Evolutionary conservation across 2,113 vertebrate species (phyloP).

Genomic region (Otocyon megalotis): DNA sequence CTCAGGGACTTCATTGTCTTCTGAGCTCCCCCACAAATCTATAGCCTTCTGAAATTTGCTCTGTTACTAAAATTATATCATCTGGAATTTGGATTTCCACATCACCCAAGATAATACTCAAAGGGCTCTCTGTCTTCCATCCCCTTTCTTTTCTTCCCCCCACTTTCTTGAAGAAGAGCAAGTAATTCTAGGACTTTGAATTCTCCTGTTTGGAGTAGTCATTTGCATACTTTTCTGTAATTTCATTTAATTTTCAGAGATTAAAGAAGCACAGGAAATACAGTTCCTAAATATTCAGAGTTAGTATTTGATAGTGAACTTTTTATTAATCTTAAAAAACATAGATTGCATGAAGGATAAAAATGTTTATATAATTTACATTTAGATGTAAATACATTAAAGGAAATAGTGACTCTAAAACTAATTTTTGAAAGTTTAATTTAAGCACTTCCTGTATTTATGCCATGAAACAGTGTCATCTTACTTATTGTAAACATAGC

Average conservation of each 20-base stretch:
- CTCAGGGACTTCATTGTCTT: neutral
- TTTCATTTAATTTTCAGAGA: conserved; percentile 37
- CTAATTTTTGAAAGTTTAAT: conserved; percentile 23
- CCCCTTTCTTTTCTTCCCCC: neutral
- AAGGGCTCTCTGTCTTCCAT: neutral
- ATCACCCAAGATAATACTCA: neutral
- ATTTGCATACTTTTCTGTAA: conserved; percentile 6
- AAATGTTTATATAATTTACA: neutral
- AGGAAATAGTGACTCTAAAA: neutral
- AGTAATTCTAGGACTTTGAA: neutral
- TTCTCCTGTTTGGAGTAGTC: neutral
- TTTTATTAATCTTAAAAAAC: conserved; percentile 17
- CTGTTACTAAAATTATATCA: neutral
- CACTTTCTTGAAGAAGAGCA: neutral
- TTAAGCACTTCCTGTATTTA: neutral
- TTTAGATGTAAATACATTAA: neutral
- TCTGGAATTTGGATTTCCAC: neutral
- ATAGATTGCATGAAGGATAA: neutral
- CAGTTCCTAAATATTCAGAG: neutral
- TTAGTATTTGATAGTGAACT: neutral
- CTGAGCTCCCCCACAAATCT: neutral
- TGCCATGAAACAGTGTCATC: neutral
- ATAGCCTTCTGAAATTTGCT: neutral
- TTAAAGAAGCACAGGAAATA: neutral
- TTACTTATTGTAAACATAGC: neutral